These are phyloP conservation scores for Galerucella nymphaeae DNA, from an alignment of 2,888 invertebrate species.

Conservation along the genomic window DNA sequence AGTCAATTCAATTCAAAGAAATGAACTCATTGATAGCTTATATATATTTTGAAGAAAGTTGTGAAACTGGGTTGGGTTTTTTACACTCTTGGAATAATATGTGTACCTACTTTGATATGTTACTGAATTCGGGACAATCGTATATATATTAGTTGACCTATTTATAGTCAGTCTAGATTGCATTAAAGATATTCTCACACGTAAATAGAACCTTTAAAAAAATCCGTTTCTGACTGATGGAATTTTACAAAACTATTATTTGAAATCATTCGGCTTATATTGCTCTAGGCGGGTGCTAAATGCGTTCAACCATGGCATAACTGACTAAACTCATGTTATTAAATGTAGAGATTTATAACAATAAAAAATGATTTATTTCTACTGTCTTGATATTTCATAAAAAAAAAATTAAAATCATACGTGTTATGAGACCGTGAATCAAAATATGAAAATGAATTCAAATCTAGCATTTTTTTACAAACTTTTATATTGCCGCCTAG, in stretches of 20 bases:
- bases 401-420: background rate
- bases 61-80: background rate
- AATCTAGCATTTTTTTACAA: background rate
- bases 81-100: background rate
- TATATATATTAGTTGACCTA: background rate
- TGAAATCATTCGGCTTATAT: slow-evolving; percentile 29
- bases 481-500: background rate
- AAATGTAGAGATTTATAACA: slow-evolving; percentile 15
- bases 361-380: slow-evolving; percentile 21
- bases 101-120: background rate
- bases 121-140: background rate
- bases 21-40: no score
- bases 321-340: slow-evolving; percentile 18
- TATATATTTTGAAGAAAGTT: background rate
- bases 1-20: no score
- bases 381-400: background rate
- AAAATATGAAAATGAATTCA: background rate
- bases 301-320: slow-evolving; percentile 17
- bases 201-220: slow-evolving; percentile 20
- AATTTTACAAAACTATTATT: slow-evolving; percentile 28
- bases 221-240: slow-evolving; percentile 25
- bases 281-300: slow-evolving; percentile 17
- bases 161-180: slow-evolving; percentile 1
- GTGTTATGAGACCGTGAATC: background rate
- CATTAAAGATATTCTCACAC: slow-evolving; percentile 23